These are phyloP conservation scores for Scytalopus superciliaris DNA, from an alignment of 2,113 vertebrate species.

Conservation along the genomic window DNA sequence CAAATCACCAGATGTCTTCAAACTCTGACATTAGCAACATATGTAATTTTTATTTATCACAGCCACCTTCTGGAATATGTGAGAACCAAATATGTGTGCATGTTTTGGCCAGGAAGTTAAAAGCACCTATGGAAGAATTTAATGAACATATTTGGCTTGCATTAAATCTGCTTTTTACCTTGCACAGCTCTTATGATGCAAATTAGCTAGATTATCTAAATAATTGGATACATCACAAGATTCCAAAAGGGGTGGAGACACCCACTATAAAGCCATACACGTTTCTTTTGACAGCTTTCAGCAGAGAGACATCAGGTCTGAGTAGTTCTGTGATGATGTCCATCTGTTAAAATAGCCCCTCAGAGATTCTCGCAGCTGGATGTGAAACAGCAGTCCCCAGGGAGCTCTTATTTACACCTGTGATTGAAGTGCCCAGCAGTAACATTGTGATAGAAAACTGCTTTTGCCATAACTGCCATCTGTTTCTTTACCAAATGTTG, in stretches of 20 bases:
- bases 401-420: conserved; percentile 20
- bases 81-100: not conserved
- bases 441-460: not conserved
- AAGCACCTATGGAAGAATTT: not conserved
- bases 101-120: not conserved
- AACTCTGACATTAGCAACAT: conserved; percentile 3
- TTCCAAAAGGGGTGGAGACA: not conserved
- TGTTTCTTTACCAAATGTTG: not conserved
- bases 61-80: not conserved
- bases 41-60: conserved; percentile 44
- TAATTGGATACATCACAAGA: not conserved
- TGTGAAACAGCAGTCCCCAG: conserved; percentile 1
- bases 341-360: not conserved
- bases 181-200: not conserved
- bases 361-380: conserved; percentile 2
- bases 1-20: conserved; percentile 30
- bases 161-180: not conserved
- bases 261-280: not conserved
- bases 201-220: conserved; percentile 2
- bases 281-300: not conserved
- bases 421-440: conserved; percentile 6
- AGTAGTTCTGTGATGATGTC: not conserved
- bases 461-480: not conserved
- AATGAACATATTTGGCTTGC: not conserved
- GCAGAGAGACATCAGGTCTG: not conserved